Evolutionary conservation across 1,140 invertebrate genomes (phyloP), one percentile per base, ranked within the genome.

Genomic region (Drosophila oshimai): DNA sequence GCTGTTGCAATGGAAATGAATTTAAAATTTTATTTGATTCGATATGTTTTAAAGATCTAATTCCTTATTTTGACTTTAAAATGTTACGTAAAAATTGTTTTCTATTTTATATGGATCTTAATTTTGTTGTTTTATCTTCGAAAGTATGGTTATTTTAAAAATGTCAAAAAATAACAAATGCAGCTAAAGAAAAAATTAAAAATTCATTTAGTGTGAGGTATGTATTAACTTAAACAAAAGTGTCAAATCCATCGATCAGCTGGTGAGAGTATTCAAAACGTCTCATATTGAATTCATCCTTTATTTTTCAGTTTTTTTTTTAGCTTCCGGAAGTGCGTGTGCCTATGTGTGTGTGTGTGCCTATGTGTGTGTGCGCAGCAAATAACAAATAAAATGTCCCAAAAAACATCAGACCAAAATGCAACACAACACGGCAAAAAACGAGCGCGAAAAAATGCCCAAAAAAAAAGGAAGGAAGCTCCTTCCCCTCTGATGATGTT

Each of bases 341-440:
- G 55, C 29, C 72, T 31, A 24, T 47, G 31, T 28, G 26, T 58
- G 33, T 47, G 61, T 12, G 22, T 55, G 28, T 22, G 26, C 31
- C 42, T 41, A 9, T 15, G 13, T 18, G 28, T 50, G 26, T 53
- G 44, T 45, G 34, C 44, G 49, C 74, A 69, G 54, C 65, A 51
- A 47, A 68, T 33, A 55, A 65, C 69, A 76, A 81, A 81, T 80
- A 81, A 79, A 72, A 80, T 80, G 72, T 76, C 77, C 77, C 75
- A 76, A 80, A 81, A 77, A 45, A 61, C 44, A 62, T 22, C 33
- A 36, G 24, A 54, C 70, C 42, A 29, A 24, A 72, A 73, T 47
- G 55, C 41, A 72, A 54, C 65, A 54, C 65, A 71, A 69, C 53
- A 73, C 54, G 44, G 67, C n/a, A n/a, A n/a, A 72, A 65, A 74